Base-by-base conservation (phyloP, 1,140 invertebrate species). In the Drosophila nigrodunni region DNA sequence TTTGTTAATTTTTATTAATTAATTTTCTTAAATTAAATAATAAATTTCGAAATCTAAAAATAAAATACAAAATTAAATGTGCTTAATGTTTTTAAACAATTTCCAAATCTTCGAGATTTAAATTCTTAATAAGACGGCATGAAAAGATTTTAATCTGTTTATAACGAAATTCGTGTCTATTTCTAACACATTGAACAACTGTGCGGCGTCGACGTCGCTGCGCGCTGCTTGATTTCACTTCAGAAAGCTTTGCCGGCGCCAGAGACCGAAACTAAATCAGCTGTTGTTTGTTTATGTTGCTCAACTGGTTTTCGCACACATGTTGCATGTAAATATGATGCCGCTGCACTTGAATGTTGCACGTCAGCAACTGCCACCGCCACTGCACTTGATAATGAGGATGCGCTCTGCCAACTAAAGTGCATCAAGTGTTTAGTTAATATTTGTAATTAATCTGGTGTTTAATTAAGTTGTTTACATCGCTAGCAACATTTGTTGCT, bases 221-320 rank as follows among this genome's bases (percentile, higher is more conserved):
- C 61, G 46, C 43, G 80, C 62, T 82, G 62, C 74, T 74, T 87
- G 80, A 80, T 87, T 89, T 89, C 83, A 83, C 77, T 88, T 79
- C 73, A 82, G 49, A 87, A 88, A 87, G 83, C 81, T 88, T 70
- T 83, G 80, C 85, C 85, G 85, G 85, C 85, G 77, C 64, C 76
- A 72, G 58, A 72, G 69, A 78, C 71, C 62, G 64, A 77, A 66
- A 59, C 57, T 55, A 59, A 60, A 66, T 78, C 85, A 89, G 85
- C 85, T 89, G 85, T 89, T 89, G 46, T 88, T 89, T 89, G 85
- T 89, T 89, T 89, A 88, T 89, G 85, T 89, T 89, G 85, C 85
- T 35, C 44, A 57, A 80, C 79, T 82, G 41, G 77, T 87, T 85
- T 55, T 81, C 34, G 21, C 55, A 46, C 69, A 73, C 35, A 64